Conservation (phyloP, 2,113 vertebrate species). For the Anoplopoma fimbria region DNA sequence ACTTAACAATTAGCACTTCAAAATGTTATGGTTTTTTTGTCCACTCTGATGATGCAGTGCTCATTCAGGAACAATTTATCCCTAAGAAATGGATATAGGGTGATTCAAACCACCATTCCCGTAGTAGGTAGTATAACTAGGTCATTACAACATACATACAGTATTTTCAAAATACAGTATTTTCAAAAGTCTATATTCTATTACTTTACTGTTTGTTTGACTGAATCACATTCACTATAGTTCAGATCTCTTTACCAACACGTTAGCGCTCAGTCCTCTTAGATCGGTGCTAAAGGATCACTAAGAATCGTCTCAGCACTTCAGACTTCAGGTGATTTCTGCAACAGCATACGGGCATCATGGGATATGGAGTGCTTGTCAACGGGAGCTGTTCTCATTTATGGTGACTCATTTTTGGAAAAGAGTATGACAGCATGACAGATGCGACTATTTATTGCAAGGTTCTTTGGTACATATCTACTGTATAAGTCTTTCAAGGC, state of each 20-base stretch:
- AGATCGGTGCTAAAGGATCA: conserved; percentile 73
- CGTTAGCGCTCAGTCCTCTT: conserved; percentile 46
- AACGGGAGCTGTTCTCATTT: conserved; percentile 36
- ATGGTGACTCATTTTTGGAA: conserved; percentile 48
- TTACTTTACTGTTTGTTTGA: conserved; percentile 28
- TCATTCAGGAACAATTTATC: conserved; percentile 58
- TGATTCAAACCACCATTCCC: conserved; percentile 48
- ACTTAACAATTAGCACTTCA: conserved; percentile 40
- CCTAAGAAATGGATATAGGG: conserved; percentile 33
- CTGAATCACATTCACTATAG: conserved; percentile 30
- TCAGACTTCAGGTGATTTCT: conserved; percentile 74
- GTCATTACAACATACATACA: conserved; percentile 32
- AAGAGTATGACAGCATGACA: conserved; percentile 79
- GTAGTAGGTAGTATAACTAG: conserved; percentile 27
- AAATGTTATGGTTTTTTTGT: conserved; percentile 5
- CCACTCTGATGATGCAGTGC: conserved; percentile 36
- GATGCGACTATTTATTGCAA: conserved; percentile 41
- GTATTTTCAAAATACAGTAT: conserved; percentile 26
- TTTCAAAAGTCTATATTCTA: conserved; percentile 19
- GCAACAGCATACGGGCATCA: conserved; percentile 23
- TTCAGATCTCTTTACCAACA: conserved; percentile 32
- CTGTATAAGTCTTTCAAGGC: conserved; percentile 58
- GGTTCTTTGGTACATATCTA: conserved; percentile 67
- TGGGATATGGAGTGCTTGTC: conserved; percentile 42
- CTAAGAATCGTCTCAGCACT: conserved; percentile 48